phyloP scores from a whole-genome alignment of 53 echinoderm and acorn worm genomes.

The Patiria pectinifera region DNA sequence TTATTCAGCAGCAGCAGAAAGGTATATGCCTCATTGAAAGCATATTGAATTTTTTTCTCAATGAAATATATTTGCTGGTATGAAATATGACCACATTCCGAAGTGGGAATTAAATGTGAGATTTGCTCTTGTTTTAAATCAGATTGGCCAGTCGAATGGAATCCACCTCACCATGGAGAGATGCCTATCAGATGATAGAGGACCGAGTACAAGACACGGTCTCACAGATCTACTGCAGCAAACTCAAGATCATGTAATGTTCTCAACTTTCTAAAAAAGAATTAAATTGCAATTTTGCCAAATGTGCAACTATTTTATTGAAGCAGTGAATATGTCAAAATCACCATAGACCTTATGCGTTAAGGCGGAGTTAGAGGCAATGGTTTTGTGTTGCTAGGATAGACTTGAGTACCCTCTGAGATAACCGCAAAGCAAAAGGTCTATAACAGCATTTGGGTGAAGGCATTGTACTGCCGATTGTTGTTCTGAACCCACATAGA shows the following conservation, averaged over 20 bases:
- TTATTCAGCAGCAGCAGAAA: no score
- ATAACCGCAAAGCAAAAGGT: no score
- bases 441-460: no score
- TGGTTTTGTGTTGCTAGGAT: no score
- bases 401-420: no score
- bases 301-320: not conserved
- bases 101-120: not conserved
- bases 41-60: no score
- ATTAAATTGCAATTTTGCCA: not conserved
- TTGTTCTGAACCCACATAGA: no score
- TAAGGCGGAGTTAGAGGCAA: no score
- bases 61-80: not conserved
- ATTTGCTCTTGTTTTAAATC: not conserved
- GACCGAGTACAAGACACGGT: constrained; percentile 76
- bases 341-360: not conserved
- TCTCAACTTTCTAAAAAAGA: not conserved
- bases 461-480: no score
- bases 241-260: constrained; percentile 63
- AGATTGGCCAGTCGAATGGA: constrained; percentile 26
- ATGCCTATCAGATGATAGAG: constrained; percentile 72
- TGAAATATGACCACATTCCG: not conserved
- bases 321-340: not conserved
- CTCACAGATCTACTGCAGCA: constrained; percentile 73
- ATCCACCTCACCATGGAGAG: constrained; percentile 63
- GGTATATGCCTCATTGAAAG: no score